phyloP scores from a whole-genome alignment of 2,888 invertebrate species.

The Lepidochrysops patricia region DNA sequence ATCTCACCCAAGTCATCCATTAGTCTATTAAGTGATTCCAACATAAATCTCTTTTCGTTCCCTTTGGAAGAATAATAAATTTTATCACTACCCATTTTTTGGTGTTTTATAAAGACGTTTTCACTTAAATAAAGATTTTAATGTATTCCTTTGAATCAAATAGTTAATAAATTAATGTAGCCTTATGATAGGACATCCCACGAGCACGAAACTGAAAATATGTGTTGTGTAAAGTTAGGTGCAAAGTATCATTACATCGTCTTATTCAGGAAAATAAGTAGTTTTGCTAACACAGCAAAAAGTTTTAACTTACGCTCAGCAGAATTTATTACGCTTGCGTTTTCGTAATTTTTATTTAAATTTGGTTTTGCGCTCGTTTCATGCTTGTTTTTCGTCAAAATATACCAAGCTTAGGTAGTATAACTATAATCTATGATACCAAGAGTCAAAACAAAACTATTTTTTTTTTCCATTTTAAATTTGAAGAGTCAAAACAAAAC shows the following conservation, averaged over 20 bases:
- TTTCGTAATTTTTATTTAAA: neutral
- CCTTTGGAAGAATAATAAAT: neutral
- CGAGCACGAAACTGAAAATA: neutral
- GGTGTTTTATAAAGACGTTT: neutral
- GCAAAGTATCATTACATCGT: neutral
- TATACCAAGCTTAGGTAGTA: too few species aligned
- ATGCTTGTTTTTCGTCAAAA: too few species aligned
- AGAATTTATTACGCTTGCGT: neutral
- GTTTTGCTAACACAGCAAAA: neutral
- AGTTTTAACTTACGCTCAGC: neutral
- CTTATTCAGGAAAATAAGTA: neutral
- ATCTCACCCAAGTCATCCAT: neutral
- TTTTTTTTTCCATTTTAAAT: neutral
- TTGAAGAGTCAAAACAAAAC: neutral
- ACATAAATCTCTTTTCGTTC: neutral
- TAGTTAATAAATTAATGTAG: too few species aligned
- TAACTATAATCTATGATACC: too few species aligned
- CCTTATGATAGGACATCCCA: too few species aligned
- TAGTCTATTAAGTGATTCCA: neutral
- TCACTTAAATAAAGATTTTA: neutral
- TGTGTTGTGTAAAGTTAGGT: neutral
- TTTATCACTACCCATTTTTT: neutral
- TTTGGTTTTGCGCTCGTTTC: too few species aligned
- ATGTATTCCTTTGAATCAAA: neutral
- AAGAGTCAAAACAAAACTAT: neutral